Evolutionary conservation across 2,797 vertebrate genomes (phyloP), one percentile per base, ranked within the genome.

Genomic region (Parauchenoglanis ngamensis): DNA sequence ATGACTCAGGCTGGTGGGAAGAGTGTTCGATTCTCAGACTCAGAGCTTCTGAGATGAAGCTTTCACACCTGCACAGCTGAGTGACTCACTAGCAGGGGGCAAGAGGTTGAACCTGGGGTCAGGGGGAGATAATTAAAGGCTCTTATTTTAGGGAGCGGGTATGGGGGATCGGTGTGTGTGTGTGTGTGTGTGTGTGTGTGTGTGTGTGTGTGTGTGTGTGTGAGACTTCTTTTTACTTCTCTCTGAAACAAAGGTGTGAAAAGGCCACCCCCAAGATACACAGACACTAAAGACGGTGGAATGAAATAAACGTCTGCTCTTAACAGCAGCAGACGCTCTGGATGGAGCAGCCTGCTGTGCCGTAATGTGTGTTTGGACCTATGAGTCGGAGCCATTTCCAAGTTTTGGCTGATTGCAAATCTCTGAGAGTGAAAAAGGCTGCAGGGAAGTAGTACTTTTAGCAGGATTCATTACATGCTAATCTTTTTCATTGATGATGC

Each of bases 41-140:
- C 72, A 85, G 76, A 86, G 85, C 84, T 81, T 49, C 67, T 83
- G 35, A 87, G 83, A 91, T 68, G 86, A 87, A 83, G 87, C 61
- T 87, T 88, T 92, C 90, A 92, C 92, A 92, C 92, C 91, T 90
- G 82, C 87, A 88, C 92, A 92, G 89, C 86, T 92, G 89, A 91
- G 72, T 40, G 40, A 40, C 40, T 73, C 54, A 78, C 88, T 80
- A 44, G 79, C 44, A 86, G 88, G 80, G 87, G 84, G 81, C 76
- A 85, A 82, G 84, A 87, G 88, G 88, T 85, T 65, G 19, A 83
- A 76, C 79, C 28, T 57, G 57, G 80, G 88, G 86, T 85, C 88
- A 85, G 86, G 12, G 63, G 76, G 79, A 83, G 87, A 86, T 88
- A 86, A 77, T 90, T 81, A 86, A 81, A 70, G 61, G 78, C 67